Conservation (phyloP, 2,888 invertebrate genomes). For the Drosophila limbata region DNA sequence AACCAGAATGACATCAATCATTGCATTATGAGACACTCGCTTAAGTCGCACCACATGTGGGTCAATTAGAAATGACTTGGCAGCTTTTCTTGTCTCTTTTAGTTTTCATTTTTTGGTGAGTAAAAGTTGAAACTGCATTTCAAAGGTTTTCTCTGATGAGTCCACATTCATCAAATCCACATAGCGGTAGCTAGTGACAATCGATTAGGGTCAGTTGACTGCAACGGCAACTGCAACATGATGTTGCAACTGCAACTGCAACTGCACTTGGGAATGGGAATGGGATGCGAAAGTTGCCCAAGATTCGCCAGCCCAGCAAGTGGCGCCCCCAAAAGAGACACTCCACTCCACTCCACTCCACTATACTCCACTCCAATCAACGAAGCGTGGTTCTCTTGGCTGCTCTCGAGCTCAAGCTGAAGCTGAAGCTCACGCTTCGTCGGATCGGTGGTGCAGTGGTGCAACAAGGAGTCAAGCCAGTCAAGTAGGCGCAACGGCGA, state of each 20-base stretch:
- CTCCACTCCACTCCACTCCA: too few species aligned
- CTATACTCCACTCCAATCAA: conserved; percentile 32
- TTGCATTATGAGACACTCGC: conserved; percentile 59
- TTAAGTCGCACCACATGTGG: conserved; percentile 51
- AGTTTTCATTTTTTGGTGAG: conserved; percentile 18
- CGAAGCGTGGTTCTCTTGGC: conserved; percentile 49
- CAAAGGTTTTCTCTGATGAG: conserved; percentile 57
- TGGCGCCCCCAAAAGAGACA: conserved; percentile 47
- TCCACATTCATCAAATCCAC: conserved; percentile 57
- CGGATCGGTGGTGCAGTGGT: conserved; percentile 26
- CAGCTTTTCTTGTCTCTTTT: conserved; percentile 55
- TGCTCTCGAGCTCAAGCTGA: conserved; percentile 34
- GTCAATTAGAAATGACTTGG: conserved; percentile 77
- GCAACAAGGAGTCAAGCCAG: conserved; percentile 21
- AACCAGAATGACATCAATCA: conserved; percentile 73
- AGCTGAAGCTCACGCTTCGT: conserved; percentile 58
- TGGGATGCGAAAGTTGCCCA: conserved; percentile 44
- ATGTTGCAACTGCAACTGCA: neutral
- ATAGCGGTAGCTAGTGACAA: conserved; percentile 68
- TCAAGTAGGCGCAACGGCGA: conserved; percentile 56
- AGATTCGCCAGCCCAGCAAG: conserved; percentile 36
- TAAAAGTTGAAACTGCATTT: conserved; percentile 64
- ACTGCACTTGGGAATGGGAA: conserved; percentile 10
- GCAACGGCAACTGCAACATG: neutral
- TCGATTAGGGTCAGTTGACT: conserved; percentile 71